Evolutionary conservation across 1,140 invertebrate species (phyloP).

Genomic region (Tribolium castaneum): DNA sequence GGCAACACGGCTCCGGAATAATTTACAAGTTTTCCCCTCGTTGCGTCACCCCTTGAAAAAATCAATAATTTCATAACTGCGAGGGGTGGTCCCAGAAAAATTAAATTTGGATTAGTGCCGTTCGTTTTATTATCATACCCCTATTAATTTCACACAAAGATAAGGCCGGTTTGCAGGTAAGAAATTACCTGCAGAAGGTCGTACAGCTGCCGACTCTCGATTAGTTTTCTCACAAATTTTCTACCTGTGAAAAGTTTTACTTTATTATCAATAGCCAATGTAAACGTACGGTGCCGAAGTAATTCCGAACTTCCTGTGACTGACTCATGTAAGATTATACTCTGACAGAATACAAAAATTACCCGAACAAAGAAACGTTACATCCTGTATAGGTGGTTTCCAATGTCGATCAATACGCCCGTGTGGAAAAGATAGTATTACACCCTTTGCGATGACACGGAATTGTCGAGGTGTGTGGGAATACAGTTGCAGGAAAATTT

Average conservation of each 20-base stretch:
- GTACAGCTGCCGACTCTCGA: neutral
- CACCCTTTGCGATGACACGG: conserved; percentile 10
- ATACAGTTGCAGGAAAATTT: neutral
- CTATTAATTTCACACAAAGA: conserved; percentile 23
- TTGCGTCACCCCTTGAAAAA: neutral
- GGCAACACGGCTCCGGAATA: conserved; percentile 8
- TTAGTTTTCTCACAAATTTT: conserved; percentile 6
- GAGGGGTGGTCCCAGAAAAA: neutral
- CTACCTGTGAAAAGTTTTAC: neutral
- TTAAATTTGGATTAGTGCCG: neutral
- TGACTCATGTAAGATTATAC: conserved; percentile 45
- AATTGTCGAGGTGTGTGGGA: neutral
- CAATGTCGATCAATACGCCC: conserved; percentile 49
- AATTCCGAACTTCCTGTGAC: conserved; percentile 47
- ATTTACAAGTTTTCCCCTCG: conserved; percentile 15
- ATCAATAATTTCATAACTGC: neutral
- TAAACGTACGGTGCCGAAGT: conserved; percentile 1
- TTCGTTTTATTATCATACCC: neutral
- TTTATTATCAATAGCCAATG: conserved; percentile 24
- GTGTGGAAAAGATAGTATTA: conserved; percentile 14
- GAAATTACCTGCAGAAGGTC: conserved; percentile 22
- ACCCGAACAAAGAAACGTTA: conserved; percentile 37
- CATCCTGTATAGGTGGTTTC: conserved; percentile 55
- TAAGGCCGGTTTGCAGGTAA: conserved; percentile 8
- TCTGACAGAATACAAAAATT: conserved; percentile 41